Conservation (phyloP, 1,140 invertebrate species). For the Venturia canescens region DNA sequence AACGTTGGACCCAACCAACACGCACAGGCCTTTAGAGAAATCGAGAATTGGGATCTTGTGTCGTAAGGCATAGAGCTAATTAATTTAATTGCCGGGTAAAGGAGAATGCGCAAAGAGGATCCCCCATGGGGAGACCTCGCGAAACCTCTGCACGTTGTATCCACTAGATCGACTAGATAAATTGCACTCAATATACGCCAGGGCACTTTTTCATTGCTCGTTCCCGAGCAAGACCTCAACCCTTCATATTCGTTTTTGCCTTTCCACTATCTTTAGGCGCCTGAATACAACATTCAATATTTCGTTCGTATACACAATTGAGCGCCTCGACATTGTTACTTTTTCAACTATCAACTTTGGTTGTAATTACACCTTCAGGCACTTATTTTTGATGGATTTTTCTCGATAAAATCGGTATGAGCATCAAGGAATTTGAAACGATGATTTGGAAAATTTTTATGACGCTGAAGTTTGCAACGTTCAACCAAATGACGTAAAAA, state of each 20-base stretch:
- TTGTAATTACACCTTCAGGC: too few relatives aligned
- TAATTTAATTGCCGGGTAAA: constrained; percentile 38
- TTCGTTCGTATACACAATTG: too few relatives aligned
- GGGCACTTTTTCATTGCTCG: neutral
- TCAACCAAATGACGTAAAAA: too few relatives aligned
- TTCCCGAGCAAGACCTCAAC: neutral
- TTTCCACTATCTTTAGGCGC: neutral
- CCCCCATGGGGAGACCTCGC: constrained; percentile 1
- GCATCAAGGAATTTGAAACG: too few relatives aligned
- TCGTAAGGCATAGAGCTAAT: constrained; percentile 38
- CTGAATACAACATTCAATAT: too few relatives aligned
- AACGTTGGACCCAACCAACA: neutral
- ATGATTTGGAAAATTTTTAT: too few relatives aligned
- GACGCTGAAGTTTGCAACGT: too few relatives aligned
- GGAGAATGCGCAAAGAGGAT: constrained; percentile 15
- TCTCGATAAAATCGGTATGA: too few relatives aligned
- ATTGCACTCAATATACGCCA: neutral
- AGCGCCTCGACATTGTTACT: too few relatives aligned
- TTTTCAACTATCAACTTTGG: too few relatives aligned
- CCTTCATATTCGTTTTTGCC: neutral
- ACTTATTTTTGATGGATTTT: too few relatives aligned
- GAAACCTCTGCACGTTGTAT: neutral
- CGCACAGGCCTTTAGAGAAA: constrained; percentile 12
- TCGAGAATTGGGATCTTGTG: constrained; percentile 49
- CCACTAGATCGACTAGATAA: constrained; percentile 7